Conservation (phyloP, 2,888 invertebrate species). For the Agelastica alni region DNA sequence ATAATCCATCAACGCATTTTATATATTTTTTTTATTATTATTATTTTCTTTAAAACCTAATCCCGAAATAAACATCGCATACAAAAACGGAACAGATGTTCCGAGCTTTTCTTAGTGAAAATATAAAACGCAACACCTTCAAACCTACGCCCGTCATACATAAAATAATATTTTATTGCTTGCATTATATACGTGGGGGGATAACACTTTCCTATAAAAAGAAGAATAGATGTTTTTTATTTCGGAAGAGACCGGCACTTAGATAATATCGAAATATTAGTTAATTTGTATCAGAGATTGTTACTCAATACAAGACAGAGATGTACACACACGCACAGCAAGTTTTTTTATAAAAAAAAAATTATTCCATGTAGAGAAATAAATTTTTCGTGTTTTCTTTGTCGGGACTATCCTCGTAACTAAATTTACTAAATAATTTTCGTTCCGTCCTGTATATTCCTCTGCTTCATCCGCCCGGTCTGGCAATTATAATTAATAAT, state of each 20-base stretch:
- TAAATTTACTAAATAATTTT: background rate
- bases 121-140: slow-evolving; percentile 2
- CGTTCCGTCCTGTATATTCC: no score
- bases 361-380: no score
- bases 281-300: no score
- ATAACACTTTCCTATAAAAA: slow-evolving; percentile 1
- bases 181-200: background rate
- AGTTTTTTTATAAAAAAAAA: no score
- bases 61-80: background rate
- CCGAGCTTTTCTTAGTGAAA: background rate
- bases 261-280: background rate
- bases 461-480: background rate
- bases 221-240: background rate
- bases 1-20: slow-evolving; percentile 3
- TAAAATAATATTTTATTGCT: slow-evolving; percentile 1
- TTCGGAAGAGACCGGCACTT: background rate
- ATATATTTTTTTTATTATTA: background rate
- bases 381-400: no score
- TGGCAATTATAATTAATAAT: background rate
- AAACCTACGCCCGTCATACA: background rate
- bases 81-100: slow-evolving; percentile 1
- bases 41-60: no score
- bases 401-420: no score
- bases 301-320: no score
- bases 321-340: no score